phyloP scores from a whole-genome alignment of 2,888 invertebrate species.

The Tromatobia lineatoria region DNA sequence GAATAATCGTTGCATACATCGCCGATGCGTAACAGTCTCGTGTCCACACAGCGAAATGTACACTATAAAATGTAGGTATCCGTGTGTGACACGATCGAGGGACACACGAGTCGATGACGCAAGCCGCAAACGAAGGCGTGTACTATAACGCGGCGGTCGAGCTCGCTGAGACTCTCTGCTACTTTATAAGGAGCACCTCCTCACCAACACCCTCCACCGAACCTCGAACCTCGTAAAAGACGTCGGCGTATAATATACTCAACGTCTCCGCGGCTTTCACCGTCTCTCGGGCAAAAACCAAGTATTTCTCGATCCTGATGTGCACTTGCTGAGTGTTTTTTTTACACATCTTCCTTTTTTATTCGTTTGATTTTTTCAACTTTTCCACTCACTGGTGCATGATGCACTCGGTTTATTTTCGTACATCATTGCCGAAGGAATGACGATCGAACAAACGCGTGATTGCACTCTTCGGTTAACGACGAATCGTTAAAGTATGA shows the following conservation, averaged over 20 bases:
- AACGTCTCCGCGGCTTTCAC: conserved; percentile 63
- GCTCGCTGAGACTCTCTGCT: conserved; percentile 70
- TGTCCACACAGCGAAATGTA: not conserved
- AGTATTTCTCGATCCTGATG: conserved; percentile 23
- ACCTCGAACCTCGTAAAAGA: conserved; percentile 55
- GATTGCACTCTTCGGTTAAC: conserved; percentile 24
- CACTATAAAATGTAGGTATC: conserved; percentile 23
- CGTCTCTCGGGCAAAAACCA: conserved; percentile 44
- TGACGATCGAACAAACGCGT: conserved; percentile 1
- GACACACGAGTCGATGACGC: conserved; percentile 79
- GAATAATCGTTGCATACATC: conserved; percentile 5
- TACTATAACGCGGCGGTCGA: conserved; percentile 73
- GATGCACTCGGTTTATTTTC: conserved; percentile 30
- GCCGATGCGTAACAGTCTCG: not conserved
- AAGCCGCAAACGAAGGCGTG: conserved; percentile 78
- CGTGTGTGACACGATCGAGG: conserved; percentile 59
- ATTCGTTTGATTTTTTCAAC: not conserved
- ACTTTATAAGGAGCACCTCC: conserved; percentile 83
- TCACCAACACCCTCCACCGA: conserved; percentile 73
- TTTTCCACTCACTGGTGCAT: not conserved
- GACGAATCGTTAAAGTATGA: conserved; percentile 22
- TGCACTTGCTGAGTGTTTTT: conserved; percentile 13
- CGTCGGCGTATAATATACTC: conserved; percentile 45
- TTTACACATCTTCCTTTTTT: conserved; percentile 5
- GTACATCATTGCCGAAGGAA: not conserved